Base-by-base conservation (phyloP, 2,797 vertebrate species). In the Numenius phaeopus region DNA sequence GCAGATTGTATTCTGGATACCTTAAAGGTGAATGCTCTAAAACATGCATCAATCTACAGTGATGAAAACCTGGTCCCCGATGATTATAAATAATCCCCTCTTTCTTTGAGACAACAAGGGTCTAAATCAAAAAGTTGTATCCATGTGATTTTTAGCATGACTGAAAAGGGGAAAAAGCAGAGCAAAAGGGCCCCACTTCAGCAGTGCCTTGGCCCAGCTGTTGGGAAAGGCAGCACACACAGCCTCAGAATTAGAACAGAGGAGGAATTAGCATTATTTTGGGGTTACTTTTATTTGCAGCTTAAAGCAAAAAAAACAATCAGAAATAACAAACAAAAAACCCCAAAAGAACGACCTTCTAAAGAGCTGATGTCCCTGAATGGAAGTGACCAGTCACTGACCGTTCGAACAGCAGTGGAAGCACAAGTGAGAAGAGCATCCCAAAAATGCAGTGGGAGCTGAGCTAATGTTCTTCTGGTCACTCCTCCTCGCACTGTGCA, bases 21-120 rank as follows among this genome's bases (percentile, higher is more conserved):
- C 96, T 98, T 94, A 98, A 98, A 98, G 96, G 98, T 97, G 98
- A 98, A 95, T 71, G 91, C 85, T 97, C 96, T 98, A 97, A 98
- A 98, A 96, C 90, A 92, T 27, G 76, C 95, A 96, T 95, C 97
- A 58, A 22, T 96, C 97, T 61, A 11, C 42, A 77, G 90, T 34
- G 83, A 95, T 96, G 95, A 97, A 98, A 98, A 93, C 77, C 57
- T 27, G 19, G 65, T 90, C 49, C 34, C 22, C 44, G 64, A 39
- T 26, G 59, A 94, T 96, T 96, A 95, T 97, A 97, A 98, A 97
- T 97, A 97, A 98, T 91, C 92, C 37, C 66, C 66, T 78, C 82
- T 95, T 97, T 97, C 92, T 96, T 90, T 91, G 83, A 95, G 87
- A 86, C 91, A 97, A 94, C 26, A 85, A 94, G 90, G 70, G 17